Base-by-base conservation (phyloP, 23 tunicate genomes). In the Clavelina lepadiformis region DNA sequence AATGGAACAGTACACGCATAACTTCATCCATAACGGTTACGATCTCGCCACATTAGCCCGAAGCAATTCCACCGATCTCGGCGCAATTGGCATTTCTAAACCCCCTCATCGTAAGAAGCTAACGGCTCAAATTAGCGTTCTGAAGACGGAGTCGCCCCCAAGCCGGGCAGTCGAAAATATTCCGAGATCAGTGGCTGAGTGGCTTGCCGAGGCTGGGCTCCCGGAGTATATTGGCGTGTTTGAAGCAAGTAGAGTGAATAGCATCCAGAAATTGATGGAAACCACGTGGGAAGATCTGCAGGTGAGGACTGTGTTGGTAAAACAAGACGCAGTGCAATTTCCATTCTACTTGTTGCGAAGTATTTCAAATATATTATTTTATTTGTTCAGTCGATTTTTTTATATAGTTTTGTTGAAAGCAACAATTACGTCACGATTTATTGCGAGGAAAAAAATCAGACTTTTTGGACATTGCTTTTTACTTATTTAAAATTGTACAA, bases 281-380 rank as follows among this genome's bases (percentile, higher is more conserved):
- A 75, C 80, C n/a, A 61, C 71, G 7, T 75, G 80, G 80, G 80
- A 75, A 51, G 80, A 75, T 35, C 51, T 75, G 22, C 80, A 75
- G 80, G 78, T 73, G 38, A 55, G 64, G 51, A 23, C 33, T 28
- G 1, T n/a, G 32, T 51, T 68, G 32, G 2, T 29, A 34, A 33
- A 41, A 41, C n/a, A n/a, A n/a, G n/a, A n/a, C n/a, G n/a, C n/a
- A n/a, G n/a, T n/a, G n/a, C n/a, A n/a, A n/a, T n/a, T n/a, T n/a
- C n/a, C n/a, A n/a, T n/a, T n/a, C n/a, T n/a, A n/a, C n/a, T n/a
- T n/a, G n/a, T n/a, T n/a, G n/a, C n/a, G n/a, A n/a, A n/a, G n/a
- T n/a, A n/a, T n/a, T n/a, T n/a, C n/a, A n/a, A n/a, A n/a, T n/a
- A n/a, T n/a, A n/a, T n/a, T n/a, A n/a, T n/a, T n/a, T n/a, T n/a